Evolutionary conservation across 2,888 invertebrate species (phyloP).

Genomic region (Mimas tiliae): DNA sequence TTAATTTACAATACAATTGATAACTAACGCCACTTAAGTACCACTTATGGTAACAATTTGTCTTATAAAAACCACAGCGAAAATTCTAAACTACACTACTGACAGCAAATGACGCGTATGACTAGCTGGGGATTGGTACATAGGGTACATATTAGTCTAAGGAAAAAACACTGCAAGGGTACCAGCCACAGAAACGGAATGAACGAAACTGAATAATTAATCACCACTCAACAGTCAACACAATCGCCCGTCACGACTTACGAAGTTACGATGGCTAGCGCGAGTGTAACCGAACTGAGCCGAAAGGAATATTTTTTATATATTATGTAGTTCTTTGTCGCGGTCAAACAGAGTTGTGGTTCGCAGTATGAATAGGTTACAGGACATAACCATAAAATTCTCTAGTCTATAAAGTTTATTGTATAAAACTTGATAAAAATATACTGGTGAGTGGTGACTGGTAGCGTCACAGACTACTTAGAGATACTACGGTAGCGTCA

Average conservation of each 20-base stretch:
- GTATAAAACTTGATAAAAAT: too few species aligned
- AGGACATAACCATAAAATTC: too few species aligned
- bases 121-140: conserved; percentile 15
- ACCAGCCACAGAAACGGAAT: conserved; percentile 36
- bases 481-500: too few species aligned
- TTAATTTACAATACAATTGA: conserved; percentile 49
- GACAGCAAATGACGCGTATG: conserved; percentile 41
- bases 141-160: background rate
- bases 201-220: conserved; percentile 46
- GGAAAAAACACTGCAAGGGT: conserved; percentile 5
- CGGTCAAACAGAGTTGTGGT: too few species aligned
- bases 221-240: too few species aligned
- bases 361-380: too few species aligned
- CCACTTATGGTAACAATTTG: conserved; percentile 48
- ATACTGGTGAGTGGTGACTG: too few species aligned
- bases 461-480: too few species aligned
- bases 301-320: conserved; percentile 7
- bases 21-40: conserved; percentile 45
- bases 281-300: conserved; percentile 45
- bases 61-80: conserved; percentile 41
- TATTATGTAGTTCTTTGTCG: too few species aligned
- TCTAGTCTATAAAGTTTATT: too few species aligned
- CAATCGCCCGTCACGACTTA: conserved; percentile 27
- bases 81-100: conserved; percentile 44
- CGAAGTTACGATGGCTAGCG: conserved; percentile 33